Evolutionary conservation across 1,140 invertebrate species (phyloP).

Genomic region (Lepidurus couesii): DNA sequence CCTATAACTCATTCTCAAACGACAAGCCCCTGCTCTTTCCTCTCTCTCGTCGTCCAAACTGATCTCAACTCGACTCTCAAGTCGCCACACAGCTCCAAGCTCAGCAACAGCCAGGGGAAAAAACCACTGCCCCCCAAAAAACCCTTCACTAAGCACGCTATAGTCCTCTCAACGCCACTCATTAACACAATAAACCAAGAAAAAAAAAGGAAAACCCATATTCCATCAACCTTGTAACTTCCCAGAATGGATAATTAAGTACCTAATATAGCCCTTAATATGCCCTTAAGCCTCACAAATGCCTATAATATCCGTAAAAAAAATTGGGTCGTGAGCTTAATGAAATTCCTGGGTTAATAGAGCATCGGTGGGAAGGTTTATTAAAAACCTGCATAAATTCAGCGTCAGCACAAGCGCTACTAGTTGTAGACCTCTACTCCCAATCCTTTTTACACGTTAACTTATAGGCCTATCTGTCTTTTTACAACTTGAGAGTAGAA

Average conservation of each 20-base stretch:
- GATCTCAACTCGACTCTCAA: background rate
- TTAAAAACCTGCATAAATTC: background rate
- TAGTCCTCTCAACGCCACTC: background rate
- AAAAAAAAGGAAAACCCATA: background rate
- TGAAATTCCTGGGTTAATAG: background rate
- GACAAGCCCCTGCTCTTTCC: conserved; percentile 13
- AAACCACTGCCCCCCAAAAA: background rate
- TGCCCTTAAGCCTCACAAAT: background rate
- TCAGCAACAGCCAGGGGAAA: background rate
- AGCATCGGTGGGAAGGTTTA: background rate
- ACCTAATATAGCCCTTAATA: background rate
- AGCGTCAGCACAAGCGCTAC: too few species aligned
- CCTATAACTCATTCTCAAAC: conserved; percentile 6
- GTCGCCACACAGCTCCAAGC: too few species aligned
- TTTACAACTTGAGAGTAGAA: background rate
- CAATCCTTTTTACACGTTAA: background rate
- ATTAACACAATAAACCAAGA: background rate
- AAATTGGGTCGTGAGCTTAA: background rate
- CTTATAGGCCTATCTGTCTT: conserved; percentile 9
- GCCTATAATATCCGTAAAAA: background rate
- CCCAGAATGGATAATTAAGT: background rate
- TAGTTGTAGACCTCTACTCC: background rate
- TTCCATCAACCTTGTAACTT: background rate
- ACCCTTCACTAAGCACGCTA: background rate
- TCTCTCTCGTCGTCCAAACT: conserved; percentile 5